Base-by-base conservation (phyloP, 2,888 invertebrate genomes). In the Apamea crenata region DNA sequence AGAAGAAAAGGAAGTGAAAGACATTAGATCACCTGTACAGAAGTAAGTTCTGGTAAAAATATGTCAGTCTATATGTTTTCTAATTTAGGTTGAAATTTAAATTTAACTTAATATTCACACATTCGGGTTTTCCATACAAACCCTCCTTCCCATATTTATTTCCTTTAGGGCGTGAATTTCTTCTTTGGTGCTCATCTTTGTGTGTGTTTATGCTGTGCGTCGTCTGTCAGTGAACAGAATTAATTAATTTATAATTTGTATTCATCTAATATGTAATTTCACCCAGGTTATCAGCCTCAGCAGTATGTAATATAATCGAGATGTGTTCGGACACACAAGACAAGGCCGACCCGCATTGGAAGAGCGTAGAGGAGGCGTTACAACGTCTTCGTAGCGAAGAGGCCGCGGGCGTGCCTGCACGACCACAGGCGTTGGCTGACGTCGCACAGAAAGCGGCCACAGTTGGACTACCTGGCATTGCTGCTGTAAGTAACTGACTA, bases 251-350 rank as follows among this genome's bases (percentile, higher is more conserved):
- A 36, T 36, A 36, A 36, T 5, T 36, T 36, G 36, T 36, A 36
- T 36, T 36, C 36, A 36, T 36, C 36, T 36, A 36, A 36, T 36
- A 36, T 56, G 56, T 56, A 56, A 10, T n/a, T 79, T 50, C 36
- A 18, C 66, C 1, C 90, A 96, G 96, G 78, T 86, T 96, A 74
- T 96, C 96, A 83, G 96, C 96, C 6, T 89, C 92, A 32, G 95
- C 95, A 0, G 81, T 96, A 4, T 89, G 94, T 63, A 94, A 95
- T 89, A 95, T 96, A 84, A 93, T 95, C 29, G 92, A 93, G 83
- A 88, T 97, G 61, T 96, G 96, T 84, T 92, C 95, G 0, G 94
- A 95, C 87, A 89, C 88, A 1, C 65, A 83, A 18, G 95, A 93
- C 83, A 91, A 90, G 29, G 77, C 91, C 0, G 94, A 93, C 67